Base-by-base conservation (phyloP, 1,140 invertebrate species). In the Drosophila cardini region DNA sequence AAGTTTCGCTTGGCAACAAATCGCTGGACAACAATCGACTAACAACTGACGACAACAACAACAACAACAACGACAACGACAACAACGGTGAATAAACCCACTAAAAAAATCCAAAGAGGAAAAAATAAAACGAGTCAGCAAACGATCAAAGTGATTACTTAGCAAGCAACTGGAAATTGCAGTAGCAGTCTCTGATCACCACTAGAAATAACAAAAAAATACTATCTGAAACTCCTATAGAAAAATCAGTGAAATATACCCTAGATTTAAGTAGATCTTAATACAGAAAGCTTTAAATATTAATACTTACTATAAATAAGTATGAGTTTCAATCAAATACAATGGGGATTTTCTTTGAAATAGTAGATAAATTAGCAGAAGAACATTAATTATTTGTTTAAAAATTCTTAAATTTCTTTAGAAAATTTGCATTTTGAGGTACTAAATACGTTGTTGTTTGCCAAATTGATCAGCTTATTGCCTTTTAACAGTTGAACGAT, bases 1-100 rank as follows among this genome's bases (percentile, higher is more conserved):
- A 75, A 75, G 72, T 71, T 75, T 63, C 53, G 72, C 72, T 75
- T 71, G 72, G 72, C 72, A 75, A 75, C 72, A 70, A 70, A 75
- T 71, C 72, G 72, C 42, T 26, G 56, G 34, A 58, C 56, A 48
- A 30, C 71, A 69, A 62, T 56, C 64, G 63, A 73, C 63, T 61
- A 60, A 67, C 62, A 52, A 61, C 56, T 13, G 56, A 40, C 52
- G 52, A 32, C 46, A 38, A 43, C 53, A 58, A 34, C 42, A 32
- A n/a, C 45, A 30, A 36, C 65, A 9, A 43, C 38, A 53, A 55
- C 61, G 30, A 32, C 38, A 42, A 45, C 26, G 45, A 50, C 56
- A 43, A 34, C 60, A 50, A 75, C 68, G 58, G 53, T 60, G 72
- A 75, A 71, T 64, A 75, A 71, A 56, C 72, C 67, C 53, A 71